Evolutionary conservation across 53 echinoderm and acorn worm genomes (phyloP).

Genomic region (Stichopus horrens): DNA sequence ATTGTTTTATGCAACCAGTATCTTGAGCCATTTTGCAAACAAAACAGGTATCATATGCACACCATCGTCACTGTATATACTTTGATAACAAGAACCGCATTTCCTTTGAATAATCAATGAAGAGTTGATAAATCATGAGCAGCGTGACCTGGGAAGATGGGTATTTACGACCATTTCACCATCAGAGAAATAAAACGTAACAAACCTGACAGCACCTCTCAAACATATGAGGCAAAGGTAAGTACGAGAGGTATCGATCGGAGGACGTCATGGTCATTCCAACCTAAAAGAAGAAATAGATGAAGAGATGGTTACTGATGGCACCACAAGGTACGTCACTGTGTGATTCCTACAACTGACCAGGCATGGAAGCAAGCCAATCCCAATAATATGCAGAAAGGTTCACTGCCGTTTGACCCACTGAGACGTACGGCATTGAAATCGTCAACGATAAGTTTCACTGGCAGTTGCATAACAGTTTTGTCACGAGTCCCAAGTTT

Average conservation of each 20-base stretch:
- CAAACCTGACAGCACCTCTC: slow-evolving; percentile 60
- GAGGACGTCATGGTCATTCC: slow-evolving; percentile 7
- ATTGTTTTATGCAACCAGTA: too few species aligned
- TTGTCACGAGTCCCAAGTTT: too few species aligned
- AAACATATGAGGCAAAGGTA: slow-evolving; percentile 63
- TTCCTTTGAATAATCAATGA: too few species aligned
- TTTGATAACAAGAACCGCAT: too few species aligned
- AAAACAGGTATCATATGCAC: not conserved
- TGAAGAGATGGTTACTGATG: not conserved
- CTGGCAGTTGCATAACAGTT: too few species aligned
- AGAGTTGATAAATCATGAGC: not conserved
- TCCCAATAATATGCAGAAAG: too few species aligned
- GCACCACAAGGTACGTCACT: too few species aligned
- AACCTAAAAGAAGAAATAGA: slow-evolving; percentile 14
- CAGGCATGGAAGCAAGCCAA: too few species aligned
- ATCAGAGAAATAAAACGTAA: not conserved
- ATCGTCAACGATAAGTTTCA: too few species aligned
- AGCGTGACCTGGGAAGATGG: not conserved
- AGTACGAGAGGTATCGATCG: slow-evolving; percentile 53
- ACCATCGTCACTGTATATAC: not conserved
- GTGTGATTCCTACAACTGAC: too few species aligned
- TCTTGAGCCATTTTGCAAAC: not conserved
- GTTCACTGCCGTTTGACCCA: too few species aligned
- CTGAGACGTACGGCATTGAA: too few species aligned
- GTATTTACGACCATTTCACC: not conserved